Conservation (phyloP, 2,797 vertebrate species). For the Podargus strigoides region DNA sequence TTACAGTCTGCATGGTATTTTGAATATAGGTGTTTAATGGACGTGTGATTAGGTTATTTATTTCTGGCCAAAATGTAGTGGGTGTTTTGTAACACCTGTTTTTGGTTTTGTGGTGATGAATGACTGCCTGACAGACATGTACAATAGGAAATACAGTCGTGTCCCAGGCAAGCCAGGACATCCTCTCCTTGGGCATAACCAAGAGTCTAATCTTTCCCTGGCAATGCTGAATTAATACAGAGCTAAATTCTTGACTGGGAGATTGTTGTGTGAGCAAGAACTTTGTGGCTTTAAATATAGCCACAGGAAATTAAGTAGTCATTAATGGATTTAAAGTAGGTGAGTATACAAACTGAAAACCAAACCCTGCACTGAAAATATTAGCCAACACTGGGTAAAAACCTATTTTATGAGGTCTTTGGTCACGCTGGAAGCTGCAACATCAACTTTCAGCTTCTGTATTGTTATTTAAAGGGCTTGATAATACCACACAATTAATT, state of each 20-base stretch:
- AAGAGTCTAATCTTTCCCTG: not conserved
- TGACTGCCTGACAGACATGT: not conserved
- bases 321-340: not conserved
- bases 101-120: not conserved
- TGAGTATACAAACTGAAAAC: not conserved
- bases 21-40: not conserved
- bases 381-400: not conserved
- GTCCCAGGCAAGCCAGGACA: not conserved
- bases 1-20: not conserved
- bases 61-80: not conserved
- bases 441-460: not conserved
- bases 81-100: not conserved
- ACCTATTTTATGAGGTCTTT: not conserved
- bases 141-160: rapidly evolving
- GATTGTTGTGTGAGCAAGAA: not conserved
- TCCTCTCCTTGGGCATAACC: not conserved
- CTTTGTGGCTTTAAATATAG: not conserved
- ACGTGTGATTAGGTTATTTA: not conserved
- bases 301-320: not conserved
- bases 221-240: not conserved
- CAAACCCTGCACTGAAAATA: not conserved
- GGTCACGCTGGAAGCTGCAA: not conserved
- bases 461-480: not conserved
- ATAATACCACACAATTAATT: not conserved
- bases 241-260: not conserved